Evolutionary conservation across 1,140 invertebrate genomes (phyloP), one percentile per base, ranked within the genome.

Genomic region (Neelides sp.): DNA sequence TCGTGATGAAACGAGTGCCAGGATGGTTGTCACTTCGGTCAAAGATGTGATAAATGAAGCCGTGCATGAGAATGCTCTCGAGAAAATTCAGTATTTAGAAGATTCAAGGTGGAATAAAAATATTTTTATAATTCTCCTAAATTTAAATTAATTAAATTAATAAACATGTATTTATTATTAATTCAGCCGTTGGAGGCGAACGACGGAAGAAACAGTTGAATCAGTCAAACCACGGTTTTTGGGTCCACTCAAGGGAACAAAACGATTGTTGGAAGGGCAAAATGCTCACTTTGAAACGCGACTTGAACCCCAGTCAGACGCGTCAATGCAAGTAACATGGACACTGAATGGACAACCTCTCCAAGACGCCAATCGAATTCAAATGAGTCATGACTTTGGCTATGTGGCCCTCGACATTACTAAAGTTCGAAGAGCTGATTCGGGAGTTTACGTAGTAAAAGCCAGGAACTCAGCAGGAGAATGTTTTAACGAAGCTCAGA

Each of bases 261-360:
- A 82, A 62, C 89, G 89, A 63, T 85, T 98, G 58, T 77, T 87
- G n/a, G 94, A 98, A 72, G 86, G 87, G 10, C 91, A 98, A 71
- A 75, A 86, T 28, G 91, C 90, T 55, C 92, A 97, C 65, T 97
- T 98, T 65, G 93, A 97, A 73, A 86, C 85, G 32, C 28, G 89
- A 49, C 81, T 94, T 34, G 90, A 95, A 64, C 92, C 92, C 2
- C 85, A 89, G 65, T 90, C 78, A 64, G 92, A 96, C 68, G 71
- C 86, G 3, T 83, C 79, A 1, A 79, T 96, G 78, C 77, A 75
- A 44, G 73, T 70, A 51, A 86, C 91, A 69, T 92, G 88, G 88
- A 90, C 87, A 62, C 84, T 85, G 62, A 92, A 94, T 68, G 85
- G 85, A 8, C 82, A 83, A 64, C 73, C 83, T 41, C 80, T 88